A percentile compares a stretch with the other conserved stretches of the same genome.
phyloP scores from a whole-genome alignment of 2,797 vertebrate genomes.

The Pangasius djambal region DNA sequence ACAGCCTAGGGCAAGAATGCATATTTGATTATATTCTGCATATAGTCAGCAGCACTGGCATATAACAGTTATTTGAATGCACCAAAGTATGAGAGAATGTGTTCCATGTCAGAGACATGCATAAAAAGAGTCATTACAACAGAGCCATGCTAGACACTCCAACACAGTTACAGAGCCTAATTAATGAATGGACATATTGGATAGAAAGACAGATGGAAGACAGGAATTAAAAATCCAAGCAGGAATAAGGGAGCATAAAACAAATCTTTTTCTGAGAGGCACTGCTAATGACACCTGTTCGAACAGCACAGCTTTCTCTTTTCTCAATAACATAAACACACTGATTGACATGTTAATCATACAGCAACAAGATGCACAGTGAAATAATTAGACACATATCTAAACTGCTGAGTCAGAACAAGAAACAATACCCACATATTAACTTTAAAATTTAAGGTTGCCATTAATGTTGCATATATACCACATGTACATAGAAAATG shows the following conservation, averaged over 20 bases:
- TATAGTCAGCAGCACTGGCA: neutral
- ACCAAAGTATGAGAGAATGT: neutral
- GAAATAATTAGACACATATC: neutral
- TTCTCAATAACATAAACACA: neutral
- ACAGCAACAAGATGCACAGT: neutral
- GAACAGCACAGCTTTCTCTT: neutral
- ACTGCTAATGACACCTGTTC: neutral
- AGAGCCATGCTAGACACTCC: neutral
- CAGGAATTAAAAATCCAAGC: neutral
- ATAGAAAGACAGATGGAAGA: neutral
- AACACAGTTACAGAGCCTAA: neutral
- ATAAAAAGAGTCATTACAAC: neutral
- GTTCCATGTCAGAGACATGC: neutral
- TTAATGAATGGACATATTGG: neutral
- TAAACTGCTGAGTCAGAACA: neutral
- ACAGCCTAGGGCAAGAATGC: constrained; percentile 45
- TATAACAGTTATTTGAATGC: neutral
- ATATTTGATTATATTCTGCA: constrained; percentile 16
- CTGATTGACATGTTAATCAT: neutral
- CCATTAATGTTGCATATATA: neutral
- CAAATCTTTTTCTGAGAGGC: neutral
- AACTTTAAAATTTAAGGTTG: neutral
- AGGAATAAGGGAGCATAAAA: neutral
- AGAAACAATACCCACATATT: neutral
- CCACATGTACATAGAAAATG: neutral